Evolutionary conservation across 2,888 invertebrate species (phyloP).

Genomic region (Xestobium rufovillosum): DNA sequence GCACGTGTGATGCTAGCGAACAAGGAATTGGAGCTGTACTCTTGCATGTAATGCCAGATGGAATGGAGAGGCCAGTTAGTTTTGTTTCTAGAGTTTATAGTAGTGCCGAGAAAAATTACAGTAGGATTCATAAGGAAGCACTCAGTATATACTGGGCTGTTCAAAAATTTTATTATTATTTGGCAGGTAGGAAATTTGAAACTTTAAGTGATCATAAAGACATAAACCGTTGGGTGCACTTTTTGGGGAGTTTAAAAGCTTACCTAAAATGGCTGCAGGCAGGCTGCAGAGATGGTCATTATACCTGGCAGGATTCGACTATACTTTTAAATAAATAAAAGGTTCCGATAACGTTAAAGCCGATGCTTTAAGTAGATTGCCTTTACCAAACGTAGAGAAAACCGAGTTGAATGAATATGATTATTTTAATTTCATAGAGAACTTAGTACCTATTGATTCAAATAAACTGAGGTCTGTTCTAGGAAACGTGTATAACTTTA

Average conservation of each 20-base stretch:
- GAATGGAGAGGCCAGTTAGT: background rate
- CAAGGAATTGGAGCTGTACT: conserved; percentile 14
- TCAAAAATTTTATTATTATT: background rate
- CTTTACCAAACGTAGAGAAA: background rate
- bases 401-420: conserved; percentile 2
- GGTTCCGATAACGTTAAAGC: background rate
- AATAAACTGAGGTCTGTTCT: conserved; percentile 2
- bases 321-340: conserved; percentile 3
- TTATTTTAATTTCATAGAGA: conserved; percentile 9
- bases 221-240: too few species aligned
- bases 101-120: background rate
- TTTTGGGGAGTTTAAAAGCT: too few species aligned
- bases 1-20: conserved; percentile 15
- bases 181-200: background rate
- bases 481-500: conserved; percentile 7
- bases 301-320: background rate
- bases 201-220: background rate
- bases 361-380: conserved; percentile 1
- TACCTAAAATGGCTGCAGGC: conserved; percentile 29
- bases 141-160: background rate
- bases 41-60: conserved; percentile 17
- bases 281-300: conserved; percentile 28
- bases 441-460: conserved; percentile 5
- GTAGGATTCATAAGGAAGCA: background rate
- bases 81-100: background rate